Conservation (phyloP, 2,888 invertebrate genomes). For the Pheosia tremula region DNA sequence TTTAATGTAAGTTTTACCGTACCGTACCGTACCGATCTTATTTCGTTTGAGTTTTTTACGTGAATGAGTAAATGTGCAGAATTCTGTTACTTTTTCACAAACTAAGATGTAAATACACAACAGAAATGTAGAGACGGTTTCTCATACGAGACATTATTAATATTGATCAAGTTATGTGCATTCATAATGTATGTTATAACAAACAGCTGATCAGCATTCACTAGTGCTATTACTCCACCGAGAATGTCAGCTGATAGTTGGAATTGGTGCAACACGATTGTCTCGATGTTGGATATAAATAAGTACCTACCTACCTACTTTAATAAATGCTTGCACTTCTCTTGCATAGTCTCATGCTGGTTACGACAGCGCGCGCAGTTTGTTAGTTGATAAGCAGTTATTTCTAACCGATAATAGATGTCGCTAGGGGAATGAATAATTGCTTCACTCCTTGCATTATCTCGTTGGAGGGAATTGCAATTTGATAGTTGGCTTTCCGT, state of each 20-base stretch:
- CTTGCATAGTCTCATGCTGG: neutral
- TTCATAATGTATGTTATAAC: no score
- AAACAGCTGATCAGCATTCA: neutral
- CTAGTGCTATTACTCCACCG: neutral
- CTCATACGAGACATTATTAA: no score
- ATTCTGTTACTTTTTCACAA: no score
- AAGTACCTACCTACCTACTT: neutral
- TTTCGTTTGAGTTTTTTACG: no score
- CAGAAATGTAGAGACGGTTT: no score
- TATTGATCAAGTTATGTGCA: no score
- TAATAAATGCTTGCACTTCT: neutral
- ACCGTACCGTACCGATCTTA: no score
- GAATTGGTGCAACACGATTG: neutral
- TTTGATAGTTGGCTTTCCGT: no score
- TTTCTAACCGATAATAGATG: constrained; percentile 1
- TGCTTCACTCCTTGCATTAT: neutral
- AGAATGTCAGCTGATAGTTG: neutral
- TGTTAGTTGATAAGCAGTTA: neutral
- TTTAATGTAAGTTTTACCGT: no score
- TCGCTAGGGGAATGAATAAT: neutral
- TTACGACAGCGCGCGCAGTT: neutral
- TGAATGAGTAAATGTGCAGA: no score
- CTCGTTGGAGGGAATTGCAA: no score
- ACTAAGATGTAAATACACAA: no score
- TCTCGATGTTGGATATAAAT: neutral